These are phyloP conservation scores for Asbolus verrucosus DNA, from an alignment of 1,140 invertebrate genomes.

Conservation along the genomic window DNA sequence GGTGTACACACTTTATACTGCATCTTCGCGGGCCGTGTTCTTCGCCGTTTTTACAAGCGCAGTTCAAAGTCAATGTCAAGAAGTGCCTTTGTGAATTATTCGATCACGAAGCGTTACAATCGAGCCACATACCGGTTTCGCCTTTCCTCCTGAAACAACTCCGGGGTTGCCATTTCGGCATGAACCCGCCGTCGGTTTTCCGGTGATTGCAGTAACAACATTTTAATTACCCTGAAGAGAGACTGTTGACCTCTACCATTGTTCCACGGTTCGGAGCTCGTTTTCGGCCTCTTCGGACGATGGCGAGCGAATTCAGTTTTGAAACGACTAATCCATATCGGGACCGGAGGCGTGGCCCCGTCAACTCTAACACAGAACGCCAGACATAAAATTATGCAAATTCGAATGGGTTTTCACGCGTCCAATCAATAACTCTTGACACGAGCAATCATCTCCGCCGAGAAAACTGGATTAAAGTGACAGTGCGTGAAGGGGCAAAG, in stretches of 20 bases:
- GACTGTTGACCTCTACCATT: constrained; percentile 20
- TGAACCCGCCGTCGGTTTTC: too few relatives aligned
- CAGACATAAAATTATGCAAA: constrained; percentile 22
- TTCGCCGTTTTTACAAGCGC: constrained; percentile 1
- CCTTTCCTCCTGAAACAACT: background rate
- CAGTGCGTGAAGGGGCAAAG: constrained; percentile 27
- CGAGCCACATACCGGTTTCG: constrained; percentile 14
- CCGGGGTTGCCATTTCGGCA: constrained; percentile 16
- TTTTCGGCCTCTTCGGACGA: background rate
- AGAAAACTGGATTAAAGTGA: constrained; percentile 17
- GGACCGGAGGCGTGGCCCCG: constrained; percentile 14
- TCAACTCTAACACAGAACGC: background rate
- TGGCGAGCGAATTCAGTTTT: constrained; percentile 10
- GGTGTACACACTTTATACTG: constrained; percentile 22
- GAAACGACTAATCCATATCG: constrained; percentile 27
- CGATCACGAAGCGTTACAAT: constrained; percentile 33
- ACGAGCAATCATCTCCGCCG: background rate
- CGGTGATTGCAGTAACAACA: constrained; percentile 23
- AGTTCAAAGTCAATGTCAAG: constrained; percentile 35
- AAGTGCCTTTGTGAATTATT: constrained; percentile 31
- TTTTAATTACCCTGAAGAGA: constrained; percentile 17
- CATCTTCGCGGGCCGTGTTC: constrained; percentile 22
- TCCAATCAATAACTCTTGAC: constrained; percentile 11
- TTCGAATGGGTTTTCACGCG: constrained; percentile 3
- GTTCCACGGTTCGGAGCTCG: constrained; percentile 2